Conservation (phyloP, 2,888 invertebrate species). For the Neoaliturus tenellus region DNA sequence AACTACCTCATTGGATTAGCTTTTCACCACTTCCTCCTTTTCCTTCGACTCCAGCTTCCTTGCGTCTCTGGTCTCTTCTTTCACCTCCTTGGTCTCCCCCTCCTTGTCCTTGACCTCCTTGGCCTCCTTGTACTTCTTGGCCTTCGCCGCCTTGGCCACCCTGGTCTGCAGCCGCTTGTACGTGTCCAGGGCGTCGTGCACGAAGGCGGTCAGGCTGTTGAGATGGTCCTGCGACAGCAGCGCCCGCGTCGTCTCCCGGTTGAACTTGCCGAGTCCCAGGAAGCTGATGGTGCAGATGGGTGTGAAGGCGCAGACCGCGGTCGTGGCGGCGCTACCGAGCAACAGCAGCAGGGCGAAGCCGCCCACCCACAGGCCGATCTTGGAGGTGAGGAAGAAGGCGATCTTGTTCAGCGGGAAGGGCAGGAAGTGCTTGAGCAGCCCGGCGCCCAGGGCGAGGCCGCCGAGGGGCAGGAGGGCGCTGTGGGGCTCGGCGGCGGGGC, state of each 20-base stretch:
- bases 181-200: constrained; percentile 79
- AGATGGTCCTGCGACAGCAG: constrained; percentile 76
- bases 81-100: neutral
- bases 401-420: constrained; percentile 51
- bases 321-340: constrained; percentile 75
- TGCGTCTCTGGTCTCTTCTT: neutral
- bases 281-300: constrained; percentile 74
- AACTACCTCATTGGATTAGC: neutral
- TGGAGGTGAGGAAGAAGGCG: constrained; percentile 55
- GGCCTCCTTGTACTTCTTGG: constrained; percentile 1
- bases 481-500: constrained; percentile 55
- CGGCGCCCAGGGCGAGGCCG: constrained; percentile 41
- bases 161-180: constrained; percentile 70
- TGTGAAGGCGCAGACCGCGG: constrained; percentile 79
- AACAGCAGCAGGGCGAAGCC: constrained; percentile 71
- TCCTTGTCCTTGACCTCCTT: constrained; percentile 33
- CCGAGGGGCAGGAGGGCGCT: constrained; percentile 55
- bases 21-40: neutral
- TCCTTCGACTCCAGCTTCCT: neutral
- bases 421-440: constrained; percentile 55
- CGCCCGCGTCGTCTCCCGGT: constrained; percentile 75
- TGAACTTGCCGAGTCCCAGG: constrained; percentile 64
- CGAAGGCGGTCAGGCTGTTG: constrained; percentile 76
- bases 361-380: constrained; percentile 59
- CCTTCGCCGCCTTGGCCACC: neutral